Evolutionary conservation across 2,797 vertebrate species (phyloP).

Genomic region (Clarias fuscus): DNA sequence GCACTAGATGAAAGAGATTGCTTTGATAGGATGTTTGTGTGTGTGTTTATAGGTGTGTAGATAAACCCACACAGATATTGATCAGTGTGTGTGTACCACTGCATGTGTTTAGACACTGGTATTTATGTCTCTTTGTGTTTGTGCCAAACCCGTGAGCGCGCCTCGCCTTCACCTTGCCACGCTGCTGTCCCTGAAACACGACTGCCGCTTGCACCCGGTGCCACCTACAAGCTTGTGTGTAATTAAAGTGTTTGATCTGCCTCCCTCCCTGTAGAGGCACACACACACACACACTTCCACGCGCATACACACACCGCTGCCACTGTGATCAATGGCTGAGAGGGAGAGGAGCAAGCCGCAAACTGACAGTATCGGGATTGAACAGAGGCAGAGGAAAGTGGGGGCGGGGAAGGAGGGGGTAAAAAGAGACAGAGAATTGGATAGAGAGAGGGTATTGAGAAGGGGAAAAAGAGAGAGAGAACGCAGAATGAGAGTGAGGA

Average conservation of each 20-base stretch:
- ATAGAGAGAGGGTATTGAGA: slow-evolving; percentile 59
- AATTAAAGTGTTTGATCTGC: slow-evolving; percentile 80
- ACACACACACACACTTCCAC: slow-evolving; percentile 56
- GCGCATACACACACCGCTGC: slow-evolving; percentile 58
- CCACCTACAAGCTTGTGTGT: slow-evolving; percentile 71
- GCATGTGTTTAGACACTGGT: slow-evolving; percentile 22
- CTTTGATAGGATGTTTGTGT: neutral
- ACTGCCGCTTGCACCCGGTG: slow-evolving; percentile 65
- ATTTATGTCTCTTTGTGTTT: slow-evolving; percentile 32
- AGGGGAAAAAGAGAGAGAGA: slow-evolving; percentile 62
- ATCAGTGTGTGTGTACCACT: slow-evolving; percentile 46
- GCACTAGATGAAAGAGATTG: slow-evolving; percentile 19
- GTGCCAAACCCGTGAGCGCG: slow-evolving; percentile 19
- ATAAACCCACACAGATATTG: slow-evolving; percentile 24
- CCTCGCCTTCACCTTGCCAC: slow-evolving; percentile 57
- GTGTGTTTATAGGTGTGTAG: slow-evolving; percentile 19
- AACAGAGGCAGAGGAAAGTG: slow-evolving; percentile 4
- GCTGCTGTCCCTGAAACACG: slow-evolving; percentile 69
- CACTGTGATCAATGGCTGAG: slow-evolving; percentile 74
- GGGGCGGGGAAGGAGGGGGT: neutral
- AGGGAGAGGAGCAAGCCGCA: slow-evolving; percentile 40
- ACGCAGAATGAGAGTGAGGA: slow-evolving; percentile 57
- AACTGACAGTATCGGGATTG: slow-evolving; percentile 50
- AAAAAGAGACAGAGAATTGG: slow-evolving; percentile 4
- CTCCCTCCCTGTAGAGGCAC: slow-evolving; percentile 59